phyloP scores from a whole-genome alignment of 2,113 vertebrate genomes.

The Pongo abelii region DNA sequence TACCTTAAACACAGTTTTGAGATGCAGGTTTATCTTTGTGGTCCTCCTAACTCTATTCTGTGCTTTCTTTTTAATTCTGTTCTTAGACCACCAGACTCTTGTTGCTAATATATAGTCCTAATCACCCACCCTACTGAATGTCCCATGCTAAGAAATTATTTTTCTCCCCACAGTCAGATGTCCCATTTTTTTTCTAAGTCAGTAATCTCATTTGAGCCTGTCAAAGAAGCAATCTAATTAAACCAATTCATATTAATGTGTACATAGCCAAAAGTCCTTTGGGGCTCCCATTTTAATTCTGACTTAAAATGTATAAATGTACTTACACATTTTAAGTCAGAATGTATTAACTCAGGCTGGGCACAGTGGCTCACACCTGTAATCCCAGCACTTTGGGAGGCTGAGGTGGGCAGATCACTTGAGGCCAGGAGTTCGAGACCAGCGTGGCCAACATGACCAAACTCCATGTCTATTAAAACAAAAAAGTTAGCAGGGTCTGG shows the following conservation, averaged over 20 bases:
- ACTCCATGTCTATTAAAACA: no score
- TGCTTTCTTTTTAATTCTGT: background rate
- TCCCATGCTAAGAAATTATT: background rate
- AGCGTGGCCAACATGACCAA: no score
- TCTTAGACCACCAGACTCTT: background rate
- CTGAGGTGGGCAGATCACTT: no score
- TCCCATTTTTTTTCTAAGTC: background rate
- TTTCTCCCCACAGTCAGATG: background rate
- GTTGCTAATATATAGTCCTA: background rate
- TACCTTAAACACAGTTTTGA: background rate
- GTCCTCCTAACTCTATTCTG: background rate
- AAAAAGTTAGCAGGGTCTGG: no score
- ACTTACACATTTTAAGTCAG: background rate
- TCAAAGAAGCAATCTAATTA: background rate
- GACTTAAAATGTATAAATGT: no score
- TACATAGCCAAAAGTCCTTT: background rate
- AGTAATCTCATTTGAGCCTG: background rate
- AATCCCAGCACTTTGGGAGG: no score
- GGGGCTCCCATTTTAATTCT: background rate
- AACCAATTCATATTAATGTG: background rate
- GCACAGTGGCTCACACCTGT: no score
- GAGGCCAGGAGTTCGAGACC: no score
- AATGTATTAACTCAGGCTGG: no score
- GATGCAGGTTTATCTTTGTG: background rate
- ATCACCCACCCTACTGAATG: fast-evolving